Percentiles rank a stretch among this genome's conserved stretches.
Conservation (phyloP, 2,888 invertebrate genomes). For the Leptopilina syphax region DNA sequence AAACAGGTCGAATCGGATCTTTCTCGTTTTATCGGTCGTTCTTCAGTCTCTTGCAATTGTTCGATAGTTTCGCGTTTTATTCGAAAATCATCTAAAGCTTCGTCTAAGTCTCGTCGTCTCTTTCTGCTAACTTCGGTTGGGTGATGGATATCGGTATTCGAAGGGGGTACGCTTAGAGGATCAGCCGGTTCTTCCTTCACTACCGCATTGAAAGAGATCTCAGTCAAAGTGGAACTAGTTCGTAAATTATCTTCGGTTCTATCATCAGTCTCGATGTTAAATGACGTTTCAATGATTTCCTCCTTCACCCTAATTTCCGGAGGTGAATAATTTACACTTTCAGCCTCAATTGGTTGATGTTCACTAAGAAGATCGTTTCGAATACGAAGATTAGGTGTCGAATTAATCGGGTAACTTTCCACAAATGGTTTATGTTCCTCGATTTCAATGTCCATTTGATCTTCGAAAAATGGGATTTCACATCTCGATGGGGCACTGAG, state of each 20-base stretch:
- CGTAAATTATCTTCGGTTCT: too few relatives aligned
- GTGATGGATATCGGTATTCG: background rate
- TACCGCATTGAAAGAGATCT: too few relatives aligned
- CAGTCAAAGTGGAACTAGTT: too few relatives aligned
- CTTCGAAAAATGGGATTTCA: background rate
- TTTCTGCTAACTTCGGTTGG: background rate
- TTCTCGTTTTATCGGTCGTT: background rate
- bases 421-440: background rate
- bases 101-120: background rate
- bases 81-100: background rate
- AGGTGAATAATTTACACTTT: background rate
- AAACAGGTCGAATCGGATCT: background rate
- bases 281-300: background rate
- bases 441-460: slow-evolving; percentile 8
- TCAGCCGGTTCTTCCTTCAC: too few relatives aligned
- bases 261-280: too few relatives aligned
- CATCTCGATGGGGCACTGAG: too few relatives aligned
- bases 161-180: too few relatives aligned
- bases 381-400: background rate
- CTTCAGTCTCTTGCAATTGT: background rate
- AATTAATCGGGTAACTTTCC: background rate
- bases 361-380: background rate
- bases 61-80: background rate
- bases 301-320: slow-evolving; percentile 7
- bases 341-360: too few relatives aligned